Evolutionary conservation across 2,113 vertebrate genomes (phyloP).

Genomic region (Climacteris rufus): DNA sequence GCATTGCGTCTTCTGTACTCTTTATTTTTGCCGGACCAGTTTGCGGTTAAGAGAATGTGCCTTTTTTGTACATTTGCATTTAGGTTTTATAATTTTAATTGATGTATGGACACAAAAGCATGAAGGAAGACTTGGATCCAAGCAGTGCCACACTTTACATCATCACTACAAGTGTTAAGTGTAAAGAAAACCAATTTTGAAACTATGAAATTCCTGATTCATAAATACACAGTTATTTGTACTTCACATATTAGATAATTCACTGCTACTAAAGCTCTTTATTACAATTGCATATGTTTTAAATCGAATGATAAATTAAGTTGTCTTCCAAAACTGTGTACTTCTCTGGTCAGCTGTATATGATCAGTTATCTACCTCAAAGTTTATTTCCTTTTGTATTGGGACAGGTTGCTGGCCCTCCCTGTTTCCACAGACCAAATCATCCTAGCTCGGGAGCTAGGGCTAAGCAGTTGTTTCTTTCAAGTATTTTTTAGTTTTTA

Average conservation of each 20-base stretch:
- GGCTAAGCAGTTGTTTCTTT: constrained; percentile 85
- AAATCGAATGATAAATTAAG: constrained; percentile 82
- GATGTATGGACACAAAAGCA: constrained; percentile 86
- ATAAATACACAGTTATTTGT: constrained; percentile 81
- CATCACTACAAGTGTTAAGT: constrained; percentile 85
- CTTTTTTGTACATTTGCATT: constrained; percentile 96
- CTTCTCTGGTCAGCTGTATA: constrained; percentile 90
- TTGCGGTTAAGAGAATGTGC: constrained; percentile 95
- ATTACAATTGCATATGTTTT: constrained; percentile 79
- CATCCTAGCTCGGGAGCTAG: constrained; percentile 94
- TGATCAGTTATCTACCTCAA: constrained; percentile 99
- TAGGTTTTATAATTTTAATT: constrained; percentile 85
- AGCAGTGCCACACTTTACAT: constrained; percentile 90
- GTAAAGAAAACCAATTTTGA: constrained; percentile 81
- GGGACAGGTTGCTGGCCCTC: constrained; percentile 95
- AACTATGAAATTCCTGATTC: constrained; percentile 84
- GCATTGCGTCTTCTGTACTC: constrained; percentile 80
- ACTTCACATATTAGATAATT: constrained; percentile 77
- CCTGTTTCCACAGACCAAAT: constrained; percentile 96
- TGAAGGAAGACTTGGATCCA: constrained; percentile 91
- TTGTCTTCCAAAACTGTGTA: constrained; percentile 93
- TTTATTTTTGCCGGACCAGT: constrained; percentile 87
- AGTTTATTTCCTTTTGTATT: constrained; percentile 90
- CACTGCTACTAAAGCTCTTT: constrained; percentile 80
- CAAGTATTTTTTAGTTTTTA: constrained; percentile 84